Base-by-base conservation (phyloP, 2,797 vertebrate genomes). In the Acomys russatus region DNA sequence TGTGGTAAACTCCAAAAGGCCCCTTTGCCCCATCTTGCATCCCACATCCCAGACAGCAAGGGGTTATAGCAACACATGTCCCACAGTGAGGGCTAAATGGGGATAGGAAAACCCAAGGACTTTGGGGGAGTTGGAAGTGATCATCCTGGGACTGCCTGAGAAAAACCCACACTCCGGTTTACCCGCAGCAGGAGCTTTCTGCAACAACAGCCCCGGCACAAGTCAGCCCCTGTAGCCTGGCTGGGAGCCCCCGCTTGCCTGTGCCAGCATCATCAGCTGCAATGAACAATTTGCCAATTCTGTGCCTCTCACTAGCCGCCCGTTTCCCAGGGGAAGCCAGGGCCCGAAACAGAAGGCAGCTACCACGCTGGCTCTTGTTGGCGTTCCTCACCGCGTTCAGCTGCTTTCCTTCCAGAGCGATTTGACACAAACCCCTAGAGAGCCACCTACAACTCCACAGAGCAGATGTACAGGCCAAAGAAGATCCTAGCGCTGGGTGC, bases 401-500 rank as follows among this genome's bases (percentile, higher is more conserved):
- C 38, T 20, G 15, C 49, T 85, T 86, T 64, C 76, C 82, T 71
- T 91, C 73, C 80, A 80, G 51, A 49, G 83, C 35, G 70, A 73
- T 71, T 78, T 86, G 49, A 59, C 25, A 33, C 38, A 76, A 68
- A 33, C 11, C 33, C 54, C 23, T 49, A 5, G 33, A 68, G 5
- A 20, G 54, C 56, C 28, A 68, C 51, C 59, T 66, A 66, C 80
- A 91, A 82, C 44, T 61, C 73, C 74, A 23, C 33, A 38, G 70
- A 76, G 33, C 49, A 74, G 22, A 9, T 20, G 11, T 88, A 35
- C 51, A 70, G 49, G 8, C 44, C 54, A 74, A 35, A 96, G 85
- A 88, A 35, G 15, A 25, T 23, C 23, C 44, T 23, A 71, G 4
- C 2, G 3, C 6, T 0, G 0, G 33, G 56, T 0, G 0, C 0